These are phyloP conservation scores for Drosophila pruinosa DNA, from an alignment of 1,140 invertebrate species.

Conservation along the genomic window DNA sequence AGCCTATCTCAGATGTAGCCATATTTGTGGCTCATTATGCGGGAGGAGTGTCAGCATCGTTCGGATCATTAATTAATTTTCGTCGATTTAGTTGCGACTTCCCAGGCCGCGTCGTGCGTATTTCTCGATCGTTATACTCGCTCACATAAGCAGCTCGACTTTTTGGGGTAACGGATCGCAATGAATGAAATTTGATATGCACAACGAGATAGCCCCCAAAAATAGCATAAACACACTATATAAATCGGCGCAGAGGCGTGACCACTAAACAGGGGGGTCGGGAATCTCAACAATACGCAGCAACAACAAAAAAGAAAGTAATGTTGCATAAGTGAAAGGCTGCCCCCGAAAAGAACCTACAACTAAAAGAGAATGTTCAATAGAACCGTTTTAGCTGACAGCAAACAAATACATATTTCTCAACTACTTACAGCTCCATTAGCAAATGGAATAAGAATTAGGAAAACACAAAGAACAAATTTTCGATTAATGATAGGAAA, in stretches of 20 bases:
- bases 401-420: not conserved
- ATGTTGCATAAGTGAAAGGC: constrained; percentile 20
- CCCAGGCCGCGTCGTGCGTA: constrained; percentile 39
- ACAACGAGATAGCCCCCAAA: constrained; percentile 64
- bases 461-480: too few species aligned
- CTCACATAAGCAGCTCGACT: constrained; percentile 33
- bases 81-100: constrained; percentile 63
- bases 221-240: constrained; percentile 35
- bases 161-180: constrained; percentile 64
- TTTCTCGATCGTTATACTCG: constrained; percentile 44
- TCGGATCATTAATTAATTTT: constrained; percentile 74
- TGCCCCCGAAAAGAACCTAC: not conserved
- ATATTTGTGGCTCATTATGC: constrained; percentile 68
- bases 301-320: constrained; percentile 23
- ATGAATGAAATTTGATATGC: constrained; percentile 81
- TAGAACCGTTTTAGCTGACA: not conserved
- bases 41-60: constrained; percentile 72
- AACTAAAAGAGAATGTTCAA: constrained; percentile 5
- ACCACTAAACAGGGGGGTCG: not conserved
- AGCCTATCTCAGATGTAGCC: constrained; percentile 40
- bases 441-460: not conserved
- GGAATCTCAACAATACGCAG: not conserved
- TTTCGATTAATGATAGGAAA: not conserved
- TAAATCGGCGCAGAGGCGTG: constrained; percentile 25
- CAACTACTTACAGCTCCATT: not conserved